Evolutionary conservation across 2,113 vertebrate genomes (phyloP).

Genomic region (Sula dactylatra): DNA sequence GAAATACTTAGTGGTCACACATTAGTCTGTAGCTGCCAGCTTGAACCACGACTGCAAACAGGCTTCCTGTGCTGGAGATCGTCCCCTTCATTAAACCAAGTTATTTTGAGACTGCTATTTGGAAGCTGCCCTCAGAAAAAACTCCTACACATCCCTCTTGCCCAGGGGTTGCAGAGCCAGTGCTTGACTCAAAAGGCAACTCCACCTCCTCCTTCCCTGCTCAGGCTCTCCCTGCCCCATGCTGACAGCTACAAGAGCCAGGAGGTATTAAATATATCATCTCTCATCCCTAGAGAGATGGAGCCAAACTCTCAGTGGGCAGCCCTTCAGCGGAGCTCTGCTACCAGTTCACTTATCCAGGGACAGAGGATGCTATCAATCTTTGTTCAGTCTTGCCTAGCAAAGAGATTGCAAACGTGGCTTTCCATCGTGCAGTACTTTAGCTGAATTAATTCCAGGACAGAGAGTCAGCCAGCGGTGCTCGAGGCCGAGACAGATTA

Average conservation of each 20-base stretch:
- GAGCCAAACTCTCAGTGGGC: background rate
- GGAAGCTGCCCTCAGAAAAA: background rate
- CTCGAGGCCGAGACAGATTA: background rate
- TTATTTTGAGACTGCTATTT: background rate
- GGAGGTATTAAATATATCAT: background rate
- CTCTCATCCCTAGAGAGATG: background rate
- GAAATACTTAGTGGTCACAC: background rate
- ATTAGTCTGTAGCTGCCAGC: background rate
- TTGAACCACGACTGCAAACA: background rate
- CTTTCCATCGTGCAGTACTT: background rate
- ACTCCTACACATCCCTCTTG: background rate
- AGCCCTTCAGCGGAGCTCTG: background rate
- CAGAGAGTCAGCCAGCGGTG: background rate
- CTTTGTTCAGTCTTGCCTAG: background rate
- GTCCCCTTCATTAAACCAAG: background rate
- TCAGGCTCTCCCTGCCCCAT: background rate
- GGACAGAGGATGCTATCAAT: background rate
- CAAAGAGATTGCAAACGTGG: background rate
- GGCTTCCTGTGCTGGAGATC: background rate
- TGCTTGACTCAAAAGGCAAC: background rate
- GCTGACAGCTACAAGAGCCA: background rate
- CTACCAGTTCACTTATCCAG: background rate
- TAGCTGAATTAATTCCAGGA: slow-evolving; percentile 33
- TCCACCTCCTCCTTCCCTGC: background rate
- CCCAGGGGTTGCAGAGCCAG: background rate